These are phyloP conservation scores for Notarius lentiginosus DNA, from an alignment of 2,113 vertebrate genomes.

Conservation along the genomic window DNA sequence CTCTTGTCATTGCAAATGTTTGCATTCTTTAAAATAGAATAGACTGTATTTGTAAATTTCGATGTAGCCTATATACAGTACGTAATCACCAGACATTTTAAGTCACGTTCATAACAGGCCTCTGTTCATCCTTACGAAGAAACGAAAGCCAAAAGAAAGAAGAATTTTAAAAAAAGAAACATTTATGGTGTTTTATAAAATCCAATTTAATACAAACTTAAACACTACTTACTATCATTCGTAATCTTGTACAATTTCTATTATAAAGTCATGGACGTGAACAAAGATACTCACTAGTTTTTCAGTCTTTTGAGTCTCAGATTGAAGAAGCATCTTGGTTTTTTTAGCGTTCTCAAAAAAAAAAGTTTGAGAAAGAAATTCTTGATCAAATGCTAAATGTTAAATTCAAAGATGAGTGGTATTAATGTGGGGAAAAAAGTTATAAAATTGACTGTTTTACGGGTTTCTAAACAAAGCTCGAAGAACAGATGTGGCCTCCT, in stretches of 20 bases:
- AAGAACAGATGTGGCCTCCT: slow-evolving; percentile 34
- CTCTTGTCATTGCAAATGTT: not conserved
- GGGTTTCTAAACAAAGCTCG: slow-evolving; percentile 2
- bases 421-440: not conserved
- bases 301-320: not conserved
- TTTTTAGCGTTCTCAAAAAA: not conserved
- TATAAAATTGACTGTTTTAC: not conserved
- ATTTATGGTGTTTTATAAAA: not conserved
- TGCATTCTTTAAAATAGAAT: not conserved
- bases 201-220: not conserved
- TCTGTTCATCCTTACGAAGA: not conserved
- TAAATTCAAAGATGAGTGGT: slow-evolving; percentile 4
- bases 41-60: not conserved
- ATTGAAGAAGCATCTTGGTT: not conserved
- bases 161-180: not conserved
- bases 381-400: not conserved
- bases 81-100: slow-evolving; percentile 5
- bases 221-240: not conserved
- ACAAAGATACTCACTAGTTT: slow-evolving; percentile 15
- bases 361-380: not conserved
- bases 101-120: slow-evolving; percentile 12
- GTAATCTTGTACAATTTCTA: not conserved
- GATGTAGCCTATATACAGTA: not conserved
- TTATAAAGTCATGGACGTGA: not conserved
- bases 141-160: not conserved